A percentile compares a stretch with the other conserved stretches of the same genome.
Evolutionary conservation across 1,140 invertebrate genomes (phyloP).

Genomic region (Cydia amplana): DNA sequence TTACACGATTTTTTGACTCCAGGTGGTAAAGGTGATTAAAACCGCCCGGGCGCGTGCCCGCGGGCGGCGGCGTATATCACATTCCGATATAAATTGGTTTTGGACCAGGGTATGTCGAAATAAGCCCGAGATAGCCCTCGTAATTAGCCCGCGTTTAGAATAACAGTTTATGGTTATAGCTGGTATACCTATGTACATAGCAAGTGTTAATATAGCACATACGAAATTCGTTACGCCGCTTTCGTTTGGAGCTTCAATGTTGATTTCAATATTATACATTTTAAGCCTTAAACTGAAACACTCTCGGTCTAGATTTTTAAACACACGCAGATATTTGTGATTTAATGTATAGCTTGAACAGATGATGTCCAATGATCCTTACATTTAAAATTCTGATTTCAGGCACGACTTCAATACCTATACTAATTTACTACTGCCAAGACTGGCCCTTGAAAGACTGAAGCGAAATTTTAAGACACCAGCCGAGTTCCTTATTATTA

Average conservation of each 20-base stretch:
- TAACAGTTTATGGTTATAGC: conserved; percentile 39
- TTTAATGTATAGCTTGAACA: no score
- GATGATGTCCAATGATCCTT: no score
- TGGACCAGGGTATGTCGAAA: conserved; percentile 64
- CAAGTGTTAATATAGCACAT: neutral
- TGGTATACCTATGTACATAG: neutral
- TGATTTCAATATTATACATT: no score
- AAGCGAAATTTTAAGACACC: no score
- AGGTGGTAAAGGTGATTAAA: conserved; percentile 69
- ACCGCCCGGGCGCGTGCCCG: conserved; percentile 61
- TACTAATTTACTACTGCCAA: no score
- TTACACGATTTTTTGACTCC: conserved; percentile 26
- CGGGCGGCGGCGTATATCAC: conserved; percentile 70
- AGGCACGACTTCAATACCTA: no score
- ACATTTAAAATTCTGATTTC: no score
- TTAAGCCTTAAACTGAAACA: no score
- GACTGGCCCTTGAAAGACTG: no score
- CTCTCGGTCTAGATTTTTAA: no score
- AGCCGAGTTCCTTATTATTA: no score
- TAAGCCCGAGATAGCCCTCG: conserved; percentile 44
- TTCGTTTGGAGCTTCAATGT: neutral
- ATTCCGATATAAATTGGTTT: conserved; percentile 78
- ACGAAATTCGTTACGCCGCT: neutral
- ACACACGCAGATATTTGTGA: no score
- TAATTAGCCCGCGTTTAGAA: conserved; percentile 48